Base-by-base conservation (phyloP, 2,888 invertebrate species). In the Hyppa rectilinea region DNA sequence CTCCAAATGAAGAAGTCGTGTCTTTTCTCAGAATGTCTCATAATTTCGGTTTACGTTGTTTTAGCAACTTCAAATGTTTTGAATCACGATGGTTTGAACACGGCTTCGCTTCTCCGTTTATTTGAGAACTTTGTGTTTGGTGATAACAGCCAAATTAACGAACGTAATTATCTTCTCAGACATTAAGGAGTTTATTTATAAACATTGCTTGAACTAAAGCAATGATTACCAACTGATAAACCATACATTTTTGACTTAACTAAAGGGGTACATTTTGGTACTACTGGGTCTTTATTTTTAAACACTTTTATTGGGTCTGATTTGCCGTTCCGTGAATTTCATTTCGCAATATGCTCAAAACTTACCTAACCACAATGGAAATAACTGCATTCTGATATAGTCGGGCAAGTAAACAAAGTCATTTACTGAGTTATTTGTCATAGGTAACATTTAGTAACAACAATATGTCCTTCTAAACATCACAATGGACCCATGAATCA, bases 401-500 rank as follows among this genome's bases (percentile, higher is more conserved):
- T 14, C 17, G 20, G 3, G 17, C 3, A 1, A 49, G 55, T 65
- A 49, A 74, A 75, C 26, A 75, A 45, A 20, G 38, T 53, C 43
- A 45, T 50, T 50, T 23, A 40, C 4, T 47, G 31, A 52, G 45
- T 29, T 49, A 29, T 55, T 49, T 29, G 49, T 58, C 52, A 59
- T 45, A 47, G 1, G 31, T 67, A 12, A 26, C 12, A 43, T 26
- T n/a, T 20, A 31, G 10, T 7, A 38, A 45, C 9, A 38, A 7
- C 10, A 38, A 59, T 71, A 71, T 60, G 60, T 50, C 53, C 63
- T 64, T 23, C 5, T 23, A 5, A 31, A 26, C 38, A 17, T 45
- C 23, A 31, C 17, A 71, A 38, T 59, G 17, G 17, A 43, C 26
- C 9, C 14, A 58, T 81, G 77, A 79, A 40, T 78, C 78, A 80